Evolutionary conservation across 1,140 invertebrate species (phyloP).

Genomic region (Bombus breviceps): DNA sequence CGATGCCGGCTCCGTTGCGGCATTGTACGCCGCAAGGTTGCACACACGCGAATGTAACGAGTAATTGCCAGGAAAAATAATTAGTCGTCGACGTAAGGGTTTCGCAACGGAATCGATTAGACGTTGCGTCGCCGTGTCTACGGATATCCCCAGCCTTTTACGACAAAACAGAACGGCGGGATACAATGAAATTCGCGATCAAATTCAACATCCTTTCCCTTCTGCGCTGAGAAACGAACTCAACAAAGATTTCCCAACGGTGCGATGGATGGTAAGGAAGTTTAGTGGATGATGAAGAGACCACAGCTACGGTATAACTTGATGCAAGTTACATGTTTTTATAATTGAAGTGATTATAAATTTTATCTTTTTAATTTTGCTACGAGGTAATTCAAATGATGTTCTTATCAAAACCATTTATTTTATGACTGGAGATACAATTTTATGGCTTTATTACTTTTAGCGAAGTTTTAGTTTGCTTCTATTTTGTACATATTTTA

Average conservation of each 20-base stretch:
- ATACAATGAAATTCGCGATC: neutral
- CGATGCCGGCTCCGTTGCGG: neutral
- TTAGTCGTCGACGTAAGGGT: conserved; percentile 7
- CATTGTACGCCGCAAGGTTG: conserved; percentile 34
- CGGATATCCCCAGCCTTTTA: conserved; percentile 32
- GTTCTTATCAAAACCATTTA: neutral
- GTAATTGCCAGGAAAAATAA: conserved; percentile 50
- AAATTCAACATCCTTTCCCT: conserved; percentile 8
- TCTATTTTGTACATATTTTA: too few relatives aligned
- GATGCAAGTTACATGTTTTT: neutral
- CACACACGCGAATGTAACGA: neutral
- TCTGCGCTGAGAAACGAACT: neutral
- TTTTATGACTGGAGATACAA: too few relatives aligned
- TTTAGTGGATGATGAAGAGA: neutral
- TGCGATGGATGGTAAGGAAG: neutral
- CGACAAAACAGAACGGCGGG: conserved; percentile 5
- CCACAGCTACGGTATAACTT: neutral
- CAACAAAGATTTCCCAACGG: neutral
- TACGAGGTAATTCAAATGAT: neutral
- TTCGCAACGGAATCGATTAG: conserved; percentile 46
- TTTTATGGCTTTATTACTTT: too few relatives aligned
- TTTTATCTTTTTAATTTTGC: neutral
- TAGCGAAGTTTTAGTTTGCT: neutral
- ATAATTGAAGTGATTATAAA: neutral
- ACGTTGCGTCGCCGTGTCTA: conserved; percentile 3